These are phyloP conservation scores for Apoderus coryli DNA, from an alignment of 2,888 invertebrate genomes.

Conservation along the genomic window DNA sequence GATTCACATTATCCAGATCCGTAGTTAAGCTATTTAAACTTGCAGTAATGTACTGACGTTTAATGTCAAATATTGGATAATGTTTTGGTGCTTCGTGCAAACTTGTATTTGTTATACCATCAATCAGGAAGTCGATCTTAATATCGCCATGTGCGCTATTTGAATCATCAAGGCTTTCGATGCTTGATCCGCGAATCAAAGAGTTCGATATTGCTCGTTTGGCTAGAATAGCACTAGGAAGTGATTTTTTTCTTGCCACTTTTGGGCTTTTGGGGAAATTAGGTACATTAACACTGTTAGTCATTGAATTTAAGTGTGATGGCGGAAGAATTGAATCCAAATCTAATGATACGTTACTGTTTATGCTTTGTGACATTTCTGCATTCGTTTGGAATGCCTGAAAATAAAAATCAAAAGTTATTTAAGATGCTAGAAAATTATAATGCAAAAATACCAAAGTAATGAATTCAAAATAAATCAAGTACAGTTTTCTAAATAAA, in stretches of 20 bases:
- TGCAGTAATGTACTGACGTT: constrained; percentile 33
- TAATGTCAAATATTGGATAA: constrained; percentile 24
- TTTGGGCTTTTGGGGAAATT: constrained; percentile 28
- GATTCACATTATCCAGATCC: constrained; percentile 54
- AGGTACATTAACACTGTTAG: constrained; percentile 28
- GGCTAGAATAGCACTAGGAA: constrained; percentile 57
- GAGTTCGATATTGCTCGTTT: constrained; percentile 51
- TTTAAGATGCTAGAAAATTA: background rate
- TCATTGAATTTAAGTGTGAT: constrained; percentile 55
- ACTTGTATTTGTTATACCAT: constrained; percentile 25
- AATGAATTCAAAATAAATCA: too few species aligned
- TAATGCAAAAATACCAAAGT: too few species aligned
- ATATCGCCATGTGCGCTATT: constrained; percentile 45
- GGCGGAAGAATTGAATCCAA: constrained; percentile 64
- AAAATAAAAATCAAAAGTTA: constrained; percentile 1
- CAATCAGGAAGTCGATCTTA: constrained; percentile 29
- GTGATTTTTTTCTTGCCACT: constrained; percentile 42
- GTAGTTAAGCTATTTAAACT: constrained; percentile 28
- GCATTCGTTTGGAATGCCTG: constrained; percentile 33
- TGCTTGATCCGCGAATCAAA: constrained; percentile 32
- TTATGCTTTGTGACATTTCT: constrained; percentile 43
- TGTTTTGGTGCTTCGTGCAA: constrained; percentile 13
- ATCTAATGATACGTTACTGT: constrained; percentile 47
- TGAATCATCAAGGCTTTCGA: constrained; percentile 48
- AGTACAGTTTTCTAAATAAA: too few species aligned